Evolutionary conservation across 2,797 vertebrate genomes (phyloP), one percentile per base, ranked within the genome.

Genomic region (Arremon brunneinucha): DNA sequence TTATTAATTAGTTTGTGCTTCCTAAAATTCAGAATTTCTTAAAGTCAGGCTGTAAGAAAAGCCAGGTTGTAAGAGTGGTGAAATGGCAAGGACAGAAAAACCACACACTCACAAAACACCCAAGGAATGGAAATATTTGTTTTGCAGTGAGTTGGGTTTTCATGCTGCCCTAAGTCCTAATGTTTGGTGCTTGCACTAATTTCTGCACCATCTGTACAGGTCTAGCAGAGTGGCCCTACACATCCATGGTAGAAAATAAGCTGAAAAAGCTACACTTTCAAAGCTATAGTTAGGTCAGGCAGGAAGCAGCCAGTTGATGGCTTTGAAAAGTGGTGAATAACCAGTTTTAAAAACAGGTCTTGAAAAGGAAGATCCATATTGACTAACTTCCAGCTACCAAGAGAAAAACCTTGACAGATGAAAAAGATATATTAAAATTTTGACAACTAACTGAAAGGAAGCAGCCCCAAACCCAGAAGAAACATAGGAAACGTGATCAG

Each of bases 391-490:
- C 89, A 96, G 37, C 41, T 86, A 52, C 24, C 44, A 87, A 86
- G 69, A 75, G 49, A 94, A 82, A 87, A 93, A 67, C 13, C 2
- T 26, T 64, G 79, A 81, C 83, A 81, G 50, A 75, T 88, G 63
- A 92, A 89, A 95, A 89, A 78, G 69, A 86, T 37, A 14, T 11
- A 86, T 81, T 92, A 83, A 59, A 92, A 90, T 28, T 90, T 57
- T 77, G 87, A 91, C 93, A 93, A 86, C 81, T 94, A 95, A 94
- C 91, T 79, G 92, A 95, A 95, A 93, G 95, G 95, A 97, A 96
- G 79, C 69, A 83, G 41, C 28, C 1, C 76, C 72, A 96, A 91
- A 69, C 87, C 76, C 76, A 67, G 64, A 93, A 95, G 84, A 81
- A 96, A 95, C 76, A 90, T 93, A 95, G 96, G 96, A 97, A 97